Base-by-base conservation (phyloP, 2,113 vertebrate species). In the Carettochelys insculpta region DNA sequence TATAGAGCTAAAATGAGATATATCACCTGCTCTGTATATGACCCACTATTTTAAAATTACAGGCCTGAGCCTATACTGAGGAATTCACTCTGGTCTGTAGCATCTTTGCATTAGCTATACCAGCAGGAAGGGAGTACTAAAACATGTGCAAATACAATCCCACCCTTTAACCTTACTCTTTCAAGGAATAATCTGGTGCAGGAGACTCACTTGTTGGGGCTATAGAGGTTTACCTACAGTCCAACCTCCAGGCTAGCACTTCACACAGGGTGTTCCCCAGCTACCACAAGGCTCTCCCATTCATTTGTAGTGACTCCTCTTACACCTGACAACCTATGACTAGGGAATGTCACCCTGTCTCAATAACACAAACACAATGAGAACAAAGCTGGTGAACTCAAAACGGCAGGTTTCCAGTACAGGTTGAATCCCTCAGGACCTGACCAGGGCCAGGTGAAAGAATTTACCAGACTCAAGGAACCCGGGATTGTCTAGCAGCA, bases 121-220 rank as follows among this genome's bases (percentile, higher is more conserved):
- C 11, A 25, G 24, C 22, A 24, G 24, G 45, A 45, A 75, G 41
- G 41, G 71, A 75, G 11, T 27, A 43, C 5, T 45, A 43, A 41
- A 45, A 61, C 31, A 34, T 34, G 71, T 24, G 27, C 12, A 45
- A 45, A 45, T 45, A 13, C 38, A 43, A 22, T 6, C 24, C 24
- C 3, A 3, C 13, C 38, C 20, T 24, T 24, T 41, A 43, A 16
- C 5, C 71, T 3, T 27, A 11, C 3, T 1, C 38, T 45, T 6
- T 11, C 41, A 75, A 8, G 41, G 65, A 71, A 31, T 11, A 41
- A 17, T 71, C n/a, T 11, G 27, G 24, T 12, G 8, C 25, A 75
- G 34, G 13, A 61, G 58, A 31, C 1, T 3, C 31, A 61, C 31
- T 16, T 34, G 6, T 61, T 13, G 58, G 31, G 58, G 31, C 14